These are phyloP conservation scores for Jordanella pulchra DNA, from an alignment of 2,797 vertebrate genomes.

Conservation along the genomic window DNA sequence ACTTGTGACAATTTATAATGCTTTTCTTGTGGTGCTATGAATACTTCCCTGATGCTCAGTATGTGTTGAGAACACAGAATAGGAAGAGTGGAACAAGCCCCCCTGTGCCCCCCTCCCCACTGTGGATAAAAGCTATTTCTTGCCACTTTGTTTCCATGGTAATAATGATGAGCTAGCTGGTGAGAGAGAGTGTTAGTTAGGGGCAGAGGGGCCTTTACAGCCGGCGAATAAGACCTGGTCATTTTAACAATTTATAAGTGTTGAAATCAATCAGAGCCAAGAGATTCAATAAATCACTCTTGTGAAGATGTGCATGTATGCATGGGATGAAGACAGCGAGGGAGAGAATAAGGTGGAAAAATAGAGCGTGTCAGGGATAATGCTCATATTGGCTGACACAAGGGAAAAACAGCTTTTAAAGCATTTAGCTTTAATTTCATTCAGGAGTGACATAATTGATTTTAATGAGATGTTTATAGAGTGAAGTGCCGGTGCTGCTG, in stretches of 20 bases:
- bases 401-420: slow-evolving; percentile 78
- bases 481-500: slow-evolving; percentile 77
- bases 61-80: slow-evolving; percentile 11
- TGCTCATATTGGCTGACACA: slow-evolving; percentile 85
- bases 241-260: slow-evolving; percentile 89
- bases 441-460: slow-evolving; percentile 85
- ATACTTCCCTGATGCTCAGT: not conserved
- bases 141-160: slow-evolving; percentile 67
- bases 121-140: slow-evolving; percentile 44
- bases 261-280: slow-evolving; percentile 84
- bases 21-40: too few relatives aligned
- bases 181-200: slow-evolving; percentile 5
- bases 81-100: slow-evolving; percentile 6
- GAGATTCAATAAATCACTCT: slow-evolving; percentile 87
- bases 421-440: slow-evolving; percentile 89
- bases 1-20: too few relatives aligned
- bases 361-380: slow-evolving; percentile 83
- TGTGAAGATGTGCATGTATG: slow-evolving; percentile 56
- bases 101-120: slow-evolving; percentile 27
- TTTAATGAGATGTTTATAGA: slow-evolving; percentile 83
- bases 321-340: not conserved
- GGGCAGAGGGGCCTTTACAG: slow-evolving; percentile 16
- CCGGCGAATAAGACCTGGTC: slow-evolving; percentile 41
- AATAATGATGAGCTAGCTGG: slow-evolving; percentile 54
- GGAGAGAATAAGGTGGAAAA: slow-evolving; percentile 51